These are phyloP conservation scores for Linnaemya vulpina DNA, from an alignment of 2,888 invertebrate species.

Conservation along the genomic window DNA sequence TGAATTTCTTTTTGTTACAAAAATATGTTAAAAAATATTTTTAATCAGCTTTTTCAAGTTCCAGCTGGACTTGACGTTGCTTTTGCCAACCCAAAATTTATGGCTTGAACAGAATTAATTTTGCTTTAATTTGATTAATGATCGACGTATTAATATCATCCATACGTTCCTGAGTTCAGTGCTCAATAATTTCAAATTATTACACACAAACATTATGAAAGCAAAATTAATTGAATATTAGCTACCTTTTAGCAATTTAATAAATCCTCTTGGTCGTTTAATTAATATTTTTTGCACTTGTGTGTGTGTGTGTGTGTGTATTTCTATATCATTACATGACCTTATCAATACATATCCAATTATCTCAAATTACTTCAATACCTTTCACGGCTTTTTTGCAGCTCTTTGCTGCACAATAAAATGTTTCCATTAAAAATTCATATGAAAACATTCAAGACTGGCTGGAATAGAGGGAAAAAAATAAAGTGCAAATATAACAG, in stretches of 20 bases:
- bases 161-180: background rate
- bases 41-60: too few species aligned
- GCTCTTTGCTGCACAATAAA: background rate
- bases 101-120: too few species aligned
- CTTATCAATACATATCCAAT: background rate
- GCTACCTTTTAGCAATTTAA: background rate
- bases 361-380: slow-evolving; percentile 5
- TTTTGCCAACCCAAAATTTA: too few species aligned
- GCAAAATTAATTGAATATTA: background rate
- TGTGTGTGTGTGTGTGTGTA: too few species aligned
- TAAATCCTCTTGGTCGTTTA: background rate
- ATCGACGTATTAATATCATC: background rate
- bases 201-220: background rate
- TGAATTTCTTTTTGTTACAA: too few species aligned
- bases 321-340: background rate
- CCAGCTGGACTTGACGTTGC: too few species aligned
- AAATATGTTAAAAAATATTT: too few species aligned
- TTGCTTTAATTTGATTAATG: background rate
- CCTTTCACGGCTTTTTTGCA: slow-evolving; percentile 1
- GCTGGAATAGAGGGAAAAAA: background rate
- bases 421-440: slow-evolving; percentile 26
- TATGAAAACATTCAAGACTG: slow-evolving; percentile 2
- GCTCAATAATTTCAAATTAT: too few species aligned
- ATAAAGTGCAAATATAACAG: slow-evolving; percentile 4
- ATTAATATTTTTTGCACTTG: background rate